Evolutionary conservation across 2,113 vertebrate genomes (phyloP).

Genomic region (Syngnathus floridae): DNA sequence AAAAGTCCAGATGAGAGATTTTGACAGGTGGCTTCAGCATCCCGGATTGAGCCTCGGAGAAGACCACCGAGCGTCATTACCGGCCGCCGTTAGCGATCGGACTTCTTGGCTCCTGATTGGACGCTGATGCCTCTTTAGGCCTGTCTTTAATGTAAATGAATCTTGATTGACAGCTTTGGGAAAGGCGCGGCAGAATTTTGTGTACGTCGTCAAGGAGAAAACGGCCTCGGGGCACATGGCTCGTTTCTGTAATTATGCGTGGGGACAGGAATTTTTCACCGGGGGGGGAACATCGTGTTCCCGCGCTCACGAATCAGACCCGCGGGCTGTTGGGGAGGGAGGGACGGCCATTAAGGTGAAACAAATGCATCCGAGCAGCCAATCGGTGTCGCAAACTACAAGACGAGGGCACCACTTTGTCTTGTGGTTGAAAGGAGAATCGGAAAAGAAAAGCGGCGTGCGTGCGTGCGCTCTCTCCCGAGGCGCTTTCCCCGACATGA

Average conservation of each 20-base stretch:
- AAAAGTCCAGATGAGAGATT: conserved; percentile 28
- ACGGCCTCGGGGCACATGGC: conserved; percentile 25
- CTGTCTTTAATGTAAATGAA: background rate
- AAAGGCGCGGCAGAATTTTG: conserved; percentile 16
- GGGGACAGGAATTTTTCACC: conserved; percentile 57
- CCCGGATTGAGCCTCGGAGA: no score
- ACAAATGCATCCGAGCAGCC: conserved; percentile 35
- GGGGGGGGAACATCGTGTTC: conserved; percentile 47
- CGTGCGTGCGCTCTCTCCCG: conserved; percentile 36
- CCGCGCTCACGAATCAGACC: conserved; percentile 14
- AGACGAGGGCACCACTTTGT: background rate
- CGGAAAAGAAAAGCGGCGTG: conserved; percentile 11
- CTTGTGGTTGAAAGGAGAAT: background rate
- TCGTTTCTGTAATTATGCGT: conserved; percentile 57
- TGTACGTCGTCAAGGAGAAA: conserved; percentile 14
- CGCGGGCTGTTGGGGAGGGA: conserved; percentile 30
- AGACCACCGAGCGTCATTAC: conserved; percentile 9
- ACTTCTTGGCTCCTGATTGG: conserved; percentile 40
- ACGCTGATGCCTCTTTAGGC: conserved; percentile 32
- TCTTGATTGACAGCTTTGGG: conserved; percentile 6
- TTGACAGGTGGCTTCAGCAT: conserved; percentile 21
- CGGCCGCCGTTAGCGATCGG: conserved; percentile 39
- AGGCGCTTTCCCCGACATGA: conserved; percentile 47
- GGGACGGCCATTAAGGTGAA: conserved; percentile 33
- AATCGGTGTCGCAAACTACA: background rate